These are phyloP conservation scores for Anolis apletophallus DNA, from an alignment of 2,797 vertebrate species.

Conservation along the genomic window DNA sequence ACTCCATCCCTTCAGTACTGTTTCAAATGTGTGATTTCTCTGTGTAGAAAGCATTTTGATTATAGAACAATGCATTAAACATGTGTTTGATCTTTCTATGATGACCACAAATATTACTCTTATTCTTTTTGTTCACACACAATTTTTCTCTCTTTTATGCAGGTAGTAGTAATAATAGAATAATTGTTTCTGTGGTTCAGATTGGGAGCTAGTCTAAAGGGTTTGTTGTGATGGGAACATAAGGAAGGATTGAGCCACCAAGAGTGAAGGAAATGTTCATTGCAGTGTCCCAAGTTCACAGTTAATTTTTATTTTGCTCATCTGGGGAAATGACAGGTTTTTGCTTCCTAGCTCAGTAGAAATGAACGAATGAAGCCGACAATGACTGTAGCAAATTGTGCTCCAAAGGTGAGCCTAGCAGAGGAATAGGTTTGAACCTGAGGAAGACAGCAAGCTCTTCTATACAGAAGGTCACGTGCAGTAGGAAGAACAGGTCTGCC, in stretches of 20 bases:
- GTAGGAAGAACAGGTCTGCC: background rate
- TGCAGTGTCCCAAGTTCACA: background rate
- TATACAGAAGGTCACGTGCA: background rate
- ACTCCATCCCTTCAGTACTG: background rate
- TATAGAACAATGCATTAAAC: background rate
- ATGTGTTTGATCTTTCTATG: background rate
- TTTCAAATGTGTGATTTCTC: background rate
- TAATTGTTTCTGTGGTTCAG: background rate
- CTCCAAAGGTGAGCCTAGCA: background rate
- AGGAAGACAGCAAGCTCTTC: background rate
- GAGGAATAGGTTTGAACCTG: slow-evolving; percentile 19
- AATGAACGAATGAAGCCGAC: background rate
- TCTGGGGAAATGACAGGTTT: background rate
- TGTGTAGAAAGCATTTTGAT: background rate
- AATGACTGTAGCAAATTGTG: background rate
- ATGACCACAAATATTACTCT: background rate
- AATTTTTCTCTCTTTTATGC: background rate
- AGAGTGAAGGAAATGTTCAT: background rate
- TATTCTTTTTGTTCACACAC: background rate
- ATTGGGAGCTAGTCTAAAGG: background rate
- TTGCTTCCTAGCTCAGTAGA: background rate
- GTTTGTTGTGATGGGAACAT: background rate
- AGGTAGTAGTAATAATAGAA: background rate
- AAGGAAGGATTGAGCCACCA: background rate
- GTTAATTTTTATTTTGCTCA: background rate